Evolutionary conservation across 2,797 vertebrate genomes (phyloP).

Genomic region (Galagoides demidoff): DNA sequence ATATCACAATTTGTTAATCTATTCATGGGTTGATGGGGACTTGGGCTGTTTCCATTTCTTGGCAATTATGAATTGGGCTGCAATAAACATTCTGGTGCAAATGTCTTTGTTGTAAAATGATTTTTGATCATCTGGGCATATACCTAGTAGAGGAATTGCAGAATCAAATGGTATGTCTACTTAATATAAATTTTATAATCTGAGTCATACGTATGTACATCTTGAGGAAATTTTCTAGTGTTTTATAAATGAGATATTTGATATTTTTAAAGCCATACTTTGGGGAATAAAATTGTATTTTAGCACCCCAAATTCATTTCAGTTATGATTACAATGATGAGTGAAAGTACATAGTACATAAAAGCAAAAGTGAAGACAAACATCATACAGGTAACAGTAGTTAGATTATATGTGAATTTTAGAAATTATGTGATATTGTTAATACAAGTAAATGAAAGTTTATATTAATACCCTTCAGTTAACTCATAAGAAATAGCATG

Average conservation of each 20-base stretch:
- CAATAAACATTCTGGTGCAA: too few relatives aligned
- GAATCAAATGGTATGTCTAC: too few relatives aligned
- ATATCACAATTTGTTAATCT: too few relatives aligned
- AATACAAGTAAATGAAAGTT: conserved; percentile 13
- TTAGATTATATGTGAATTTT: background rate
- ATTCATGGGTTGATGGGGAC: too few relatives aligned
- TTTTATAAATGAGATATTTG: background rate
- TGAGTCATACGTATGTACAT: background rate
- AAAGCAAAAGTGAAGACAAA: background rate
- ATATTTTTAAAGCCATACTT: background rate
- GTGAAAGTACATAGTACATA: background rate
- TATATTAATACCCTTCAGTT: background rate
- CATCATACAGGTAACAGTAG: background rate
- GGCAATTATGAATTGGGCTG: too few relatives aligned
- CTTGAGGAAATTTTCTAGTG: background rate
- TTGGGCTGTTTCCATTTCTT: too few relatives aligned
- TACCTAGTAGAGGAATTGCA: too few relatives aligned
- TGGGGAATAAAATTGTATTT: background rate
- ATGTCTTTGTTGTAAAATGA: too few relatives aligned
- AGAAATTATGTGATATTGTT: background rate
- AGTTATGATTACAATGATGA: conserved; percentile 1
- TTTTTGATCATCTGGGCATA: too few relatives aligned
- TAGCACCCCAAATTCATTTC: background rate
- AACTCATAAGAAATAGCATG: background rate
- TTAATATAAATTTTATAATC: background rate